Conservation (phyloP, 2,888 invertebrate genomes). For the Lottia gigantea region DNA sequence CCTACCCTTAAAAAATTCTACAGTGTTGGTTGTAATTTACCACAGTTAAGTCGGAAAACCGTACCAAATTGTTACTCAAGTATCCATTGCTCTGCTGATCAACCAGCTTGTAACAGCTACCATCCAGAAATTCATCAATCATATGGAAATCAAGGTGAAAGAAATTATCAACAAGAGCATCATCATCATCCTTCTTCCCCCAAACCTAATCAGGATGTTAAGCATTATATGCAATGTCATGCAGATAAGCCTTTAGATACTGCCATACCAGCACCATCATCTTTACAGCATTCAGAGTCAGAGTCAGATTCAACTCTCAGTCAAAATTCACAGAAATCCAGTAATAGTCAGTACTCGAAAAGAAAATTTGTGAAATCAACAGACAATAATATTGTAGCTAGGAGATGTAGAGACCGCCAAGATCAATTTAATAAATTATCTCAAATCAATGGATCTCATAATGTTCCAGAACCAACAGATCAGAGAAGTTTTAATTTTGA, state of each 20-base stretch:
- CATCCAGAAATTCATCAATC: background rate
- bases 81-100: no score
- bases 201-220: background rate
- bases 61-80: no score
- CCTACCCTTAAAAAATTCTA: background rate
- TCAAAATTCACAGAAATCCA: background rate
- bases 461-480: background rate
- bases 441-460: background rate
- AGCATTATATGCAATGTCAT: no score
- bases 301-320: background rate
- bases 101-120: no score
- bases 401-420: background rate
- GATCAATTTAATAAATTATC: background rate
- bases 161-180: background rate
- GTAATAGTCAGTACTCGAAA: slow-evolving; percentile 1
- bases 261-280: background rate
- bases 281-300: background rate
- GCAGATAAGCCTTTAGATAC: background rate
- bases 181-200: background rate
- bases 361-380: background rate
- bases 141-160: background rate
- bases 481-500: background rate
- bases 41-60: background rate
- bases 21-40: background rate
- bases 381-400: background rate